Conservation (phyloP, 2,797 vertebrate species). For the Borostomias antarcticus region DNA sequence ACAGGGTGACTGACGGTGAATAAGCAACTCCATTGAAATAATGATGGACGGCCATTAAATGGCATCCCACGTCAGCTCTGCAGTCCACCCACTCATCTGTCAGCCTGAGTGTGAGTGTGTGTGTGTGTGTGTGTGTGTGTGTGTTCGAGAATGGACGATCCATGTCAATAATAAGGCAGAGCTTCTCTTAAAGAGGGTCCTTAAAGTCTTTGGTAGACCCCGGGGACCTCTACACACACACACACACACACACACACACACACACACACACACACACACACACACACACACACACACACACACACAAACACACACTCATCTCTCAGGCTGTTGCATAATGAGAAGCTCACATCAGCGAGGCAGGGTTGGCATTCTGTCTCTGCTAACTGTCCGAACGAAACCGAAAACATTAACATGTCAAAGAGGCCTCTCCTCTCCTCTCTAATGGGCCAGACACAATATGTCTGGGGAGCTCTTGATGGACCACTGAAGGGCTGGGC, state of each 20-base stretch:
- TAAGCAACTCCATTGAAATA: not conserved
- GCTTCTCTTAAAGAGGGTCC: not conserved
- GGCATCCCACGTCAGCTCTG: not conserved
- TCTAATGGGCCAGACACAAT: slow-evolving; percentile 70
- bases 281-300: no score
- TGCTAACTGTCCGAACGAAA: slow-evolving; percentile 65
- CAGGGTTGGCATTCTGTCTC: slow-evolving; percentile 62
- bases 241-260: not conserved
- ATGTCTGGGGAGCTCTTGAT: slow-evolving; percentile 66
- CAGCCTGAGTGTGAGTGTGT: not conserved
- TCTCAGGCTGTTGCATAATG: slow-evolving; percentile 58
- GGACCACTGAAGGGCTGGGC: slow-evolving; percentile 60
- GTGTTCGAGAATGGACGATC: no score
- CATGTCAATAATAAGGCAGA: not conserved
- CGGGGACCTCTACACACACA: not conserved
- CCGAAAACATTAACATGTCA: slow-evolving; percentile 70
- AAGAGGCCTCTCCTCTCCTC: slow-evolving; percentile 61
- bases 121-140: slow-evolving; percentile 8
- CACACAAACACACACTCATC: no score
- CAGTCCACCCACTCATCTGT: not conserved
- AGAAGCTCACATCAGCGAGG: not conserved
- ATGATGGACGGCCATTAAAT: not conserved
- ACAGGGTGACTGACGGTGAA: not conserved
- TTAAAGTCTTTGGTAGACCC: not conserved
- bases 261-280: not conserved